Evolutionary conservation across 2,888 invertebrate genomes (phyloP), one percentile per base, ranked within the genome.

Genomic region (Spodoptera exigua): DNA sequence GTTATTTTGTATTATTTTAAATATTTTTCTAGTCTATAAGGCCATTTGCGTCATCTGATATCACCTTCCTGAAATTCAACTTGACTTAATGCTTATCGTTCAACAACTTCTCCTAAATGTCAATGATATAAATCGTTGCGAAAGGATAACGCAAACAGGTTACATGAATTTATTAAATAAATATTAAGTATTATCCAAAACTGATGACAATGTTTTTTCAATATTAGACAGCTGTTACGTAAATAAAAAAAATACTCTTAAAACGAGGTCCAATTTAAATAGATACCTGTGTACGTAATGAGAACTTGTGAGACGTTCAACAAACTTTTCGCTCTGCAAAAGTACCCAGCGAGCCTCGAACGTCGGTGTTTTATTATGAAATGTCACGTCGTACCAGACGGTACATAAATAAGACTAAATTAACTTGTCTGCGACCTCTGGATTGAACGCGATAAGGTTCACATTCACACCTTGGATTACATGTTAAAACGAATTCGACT

Each of bases 401-500:
- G 88, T 89, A 89, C 89, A 92, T 91, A 93, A 93, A 93, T 92
- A 92, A 90, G 83, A 87, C 86, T 81, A 89, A 91, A 92, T 92
- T 92, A 91, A 90, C 91, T 90, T 85, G 92, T 93, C 92, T 93
- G 89, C 85, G 91, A 91, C 90, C 92, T 88, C 86, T 86, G 86
- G 65, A 83, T 82, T 78, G 75, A 79, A 82, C 81, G 78, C 81
- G 80, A 80, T 79, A 84, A 82, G 86, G 87, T 89, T 88, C 85
- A 88, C 78, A 83, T 78, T 85, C 80, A 76, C 88, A 88, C 84
- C 87, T 87, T 79, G 74, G 72, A 80, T 83, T 81, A 83, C 76
- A 73, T 74, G 70, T 59, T 65, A 21, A 63, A 60, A 60, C 67
- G 40, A 65, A 72, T 52, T 35, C 27, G n/a, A 53, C 27, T 56